Evolutionary conservation across 2,888 invertebrate genomes (phyloP), one percentile per base, ranked within the genome.

Genomic region (Drosophila subquinaria): DNA sequence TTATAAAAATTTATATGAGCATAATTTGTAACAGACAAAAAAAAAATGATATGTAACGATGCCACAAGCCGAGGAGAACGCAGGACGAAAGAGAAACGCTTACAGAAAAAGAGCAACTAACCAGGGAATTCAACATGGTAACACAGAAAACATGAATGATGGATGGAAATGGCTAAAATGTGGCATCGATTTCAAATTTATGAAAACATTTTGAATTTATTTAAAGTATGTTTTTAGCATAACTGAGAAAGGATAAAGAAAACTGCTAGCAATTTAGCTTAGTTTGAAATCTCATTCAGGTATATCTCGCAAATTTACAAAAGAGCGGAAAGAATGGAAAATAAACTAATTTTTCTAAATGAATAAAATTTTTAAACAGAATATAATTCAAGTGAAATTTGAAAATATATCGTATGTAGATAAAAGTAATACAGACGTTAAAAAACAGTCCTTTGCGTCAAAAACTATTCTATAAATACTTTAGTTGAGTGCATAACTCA

Each of bases 1-100:
- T 88, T 84, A 84, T 87, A 84, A 87, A 87, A 84, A 89, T 84
- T 84, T 84, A 89, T 84, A 89, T 79, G 84, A 89, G 82, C 89
- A 84, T 84, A 84, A 84, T 84, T 84, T 84, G 89, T 84, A 84
- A 87, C 76, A 81, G 73, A 55, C 77, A 67, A 70, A 81, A 73
- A 74, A 74, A 73, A 38, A 63, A 51, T 47, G 47, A 82, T 59
- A 66, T 84, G 59, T 53, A 66, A 65, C 56, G 55, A 63, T 61
- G 66, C 42, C 48, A 30, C 13, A 47, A 15, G 27, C 15, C 27
- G 15, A 47, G 27, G 13, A 47, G 17, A 4, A 23, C 17, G 68
- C 35, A 42, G 45, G 50, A 55, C 52, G 47, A 36, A 47, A 42
- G 10, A 20, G 8, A n/a, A 36, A 23, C 4, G 23, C 36, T 35